A percentile compares a stretch with the other conserved stretches of the same genome.
phyloP scores from a whole-genome alignment of 2,113 vertebrate species.

The Strix aluco region DNA sequence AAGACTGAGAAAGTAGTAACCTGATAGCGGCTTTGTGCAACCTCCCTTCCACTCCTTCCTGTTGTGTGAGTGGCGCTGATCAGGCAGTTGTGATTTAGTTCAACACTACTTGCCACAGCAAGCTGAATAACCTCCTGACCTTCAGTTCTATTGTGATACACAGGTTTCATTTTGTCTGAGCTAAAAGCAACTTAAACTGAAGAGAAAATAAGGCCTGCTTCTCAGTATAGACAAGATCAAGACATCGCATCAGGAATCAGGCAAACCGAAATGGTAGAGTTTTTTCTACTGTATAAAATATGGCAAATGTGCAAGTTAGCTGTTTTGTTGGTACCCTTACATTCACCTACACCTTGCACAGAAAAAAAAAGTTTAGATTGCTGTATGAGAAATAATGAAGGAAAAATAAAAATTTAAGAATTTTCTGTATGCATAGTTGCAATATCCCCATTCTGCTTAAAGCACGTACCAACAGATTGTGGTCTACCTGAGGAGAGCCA shows the following conservation, averaged over 20 bases:
- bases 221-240: neutral
- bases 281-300: neutral
- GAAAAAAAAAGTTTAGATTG: neutral
- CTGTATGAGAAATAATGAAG: neutral
- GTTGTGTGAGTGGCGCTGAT: conserved; percentile 20
- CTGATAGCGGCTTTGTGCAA: conserved; percentile 2
- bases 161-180: conserved; percentile 19
- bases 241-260: neutral
- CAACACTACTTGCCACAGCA: conserved; percentile 52
- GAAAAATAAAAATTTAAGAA: neutral
- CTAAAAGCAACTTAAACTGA: neutral
- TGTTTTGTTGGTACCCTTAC: neutral
- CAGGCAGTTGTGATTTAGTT: conserved; percentile 35
- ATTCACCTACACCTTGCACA: neutral
- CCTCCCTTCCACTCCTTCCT: conserved; percentile 48
- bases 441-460: neutral
- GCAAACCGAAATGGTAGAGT: neutral
- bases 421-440: neutral
- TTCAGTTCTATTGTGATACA: conserved; percentile 29
- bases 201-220: conserved; percentile 23
- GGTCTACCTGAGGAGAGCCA: neutral
- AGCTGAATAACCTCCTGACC: conserved; percentile 49
- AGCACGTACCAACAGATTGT: neutral
- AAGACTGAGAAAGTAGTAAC: neutral
- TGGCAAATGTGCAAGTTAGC: neutral